These are phyloP conservation scores for Andrena flavipes DNA, from an alignment of 2,888 invertebrate species.

Conservation along the genomic window DNA sequence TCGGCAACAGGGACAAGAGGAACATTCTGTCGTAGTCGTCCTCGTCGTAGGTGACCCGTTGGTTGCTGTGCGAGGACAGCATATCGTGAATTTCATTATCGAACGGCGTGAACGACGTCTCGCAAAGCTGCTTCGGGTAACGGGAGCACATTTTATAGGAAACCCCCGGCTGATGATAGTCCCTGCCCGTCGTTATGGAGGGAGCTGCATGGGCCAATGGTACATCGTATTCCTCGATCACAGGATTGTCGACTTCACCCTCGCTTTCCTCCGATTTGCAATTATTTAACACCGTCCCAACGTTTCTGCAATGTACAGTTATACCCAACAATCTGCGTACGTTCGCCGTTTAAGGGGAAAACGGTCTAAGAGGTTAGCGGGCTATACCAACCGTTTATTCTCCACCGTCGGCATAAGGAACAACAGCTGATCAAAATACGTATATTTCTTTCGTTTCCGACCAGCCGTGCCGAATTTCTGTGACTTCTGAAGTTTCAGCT, in stretches of 20 bases:
- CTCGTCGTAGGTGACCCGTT: slow-evolving; percentile 74
- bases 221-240: slow-evolving; percentile 77
- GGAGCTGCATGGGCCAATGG: slow-evolving; percentile 69
- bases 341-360: neutral
- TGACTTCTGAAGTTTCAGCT: slow-evolving; percentile 76
- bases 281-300: slow-evolving; percentile 45
- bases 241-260: slow-evolving; percentile 75
- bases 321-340: neutral
- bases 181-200: slow-evolving; percentile 61
- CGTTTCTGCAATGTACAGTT: slow-evolving; percentile 48
- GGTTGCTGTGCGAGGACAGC: slow-evolving; percentile 76
- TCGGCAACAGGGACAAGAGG: slow-evolving; percentile 79
- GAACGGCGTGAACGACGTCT: slow-evolving; percentile 76
- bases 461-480: slow-evolving; percentile 66
- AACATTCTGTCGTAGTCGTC: slow-evolving; percentile 83
- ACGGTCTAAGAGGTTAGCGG: neutral
- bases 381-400: slow-evolving; percentile 72
- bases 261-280: slow-evolving; percentile 76
- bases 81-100: slow-evolving; percentile 79
- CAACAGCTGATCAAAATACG: slow-evolving; percentile 79
- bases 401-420: slow-evolving; percentile 81
- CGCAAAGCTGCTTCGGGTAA: slow-evolving; percentile 78
- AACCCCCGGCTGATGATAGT: slow-evolving; percentile 64
- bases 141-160: slow-evolving; percentile 69
- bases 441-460: slow-evolving; percentile 79